Base-by-base conservation (phyloP, 1,140 invertebrate genomes). In the Zaprionus davidi region DNA sequence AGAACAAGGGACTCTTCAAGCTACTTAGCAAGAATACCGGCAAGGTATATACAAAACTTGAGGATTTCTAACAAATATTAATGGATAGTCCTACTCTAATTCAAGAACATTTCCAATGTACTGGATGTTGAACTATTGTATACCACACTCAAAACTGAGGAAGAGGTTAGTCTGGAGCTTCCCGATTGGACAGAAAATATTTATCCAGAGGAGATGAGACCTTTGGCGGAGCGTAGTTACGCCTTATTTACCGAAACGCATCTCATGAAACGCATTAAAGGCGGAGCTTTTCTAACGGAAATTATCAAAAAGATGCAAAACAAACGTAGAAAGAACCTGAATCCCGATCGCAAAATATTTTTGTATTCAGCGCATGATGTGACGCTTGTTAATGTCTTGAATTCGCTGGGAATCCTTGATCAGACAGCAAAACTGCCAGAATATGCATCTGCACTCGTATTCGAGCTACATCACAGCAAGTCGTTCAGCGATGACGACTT, bases 311-410 rank as follows among this genome's bases (percentile, higher is more conserved):
- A 93, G 75, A 93, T 94, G 93, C 78, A 93, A 67, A 87, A 90
- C 20, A 93, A 92, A 79, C 71, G 79, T 5, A 78, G 84, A 22
- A 87, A 82, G 9, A 82, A 86, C 55, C 73, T 93, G 4, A 85
- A 65, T 59, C 91, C 90, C 7, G 79, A 92, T 57, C 93, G 93
- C 26, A 94, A 94, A 79, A 92, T 95, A 62, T 94, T 94, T 79
- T 85, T 96, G 11, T 97, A 96, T 92, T 94, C 96, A 0, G 96
- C 93, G 0, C 96, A 97, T 84, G 96, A 97, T 88, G 93, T 96
- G 2, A 96, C 95, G 0, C 83, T 97, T n/a, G 95, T 97, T 0
- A 95, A 94, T 79, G 79, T 96, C 6, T 94, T 96, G 93, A 94
- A 96, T 68, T 94, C 96, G 0, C 93, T 97, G 77, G 95, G 95